Conservation (phyloP, 2,113 vertebrate genomes). For the Trichechus manatus region DNA sequence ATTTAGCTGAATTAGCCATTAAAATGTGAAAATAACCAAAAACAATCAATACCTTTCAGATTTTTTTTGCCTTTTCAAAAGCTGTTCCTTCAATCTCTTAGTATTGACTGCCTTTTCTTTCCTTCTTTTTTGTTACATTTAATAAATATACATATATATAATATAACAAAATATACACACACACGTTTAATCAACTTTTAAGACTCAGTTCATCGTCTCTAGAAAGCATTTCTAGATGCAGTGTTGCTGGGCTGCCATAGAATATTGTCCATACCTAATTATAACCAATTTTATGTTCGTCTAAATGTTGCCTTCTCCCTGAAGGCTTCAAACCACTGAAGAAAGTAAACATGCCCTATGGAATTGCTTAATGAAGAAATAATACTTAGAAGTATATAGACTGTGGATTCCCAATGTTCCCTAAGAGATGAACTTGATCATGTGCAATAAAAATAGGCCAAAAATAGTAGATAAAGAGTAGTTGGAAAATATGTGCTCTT, state of each 20-base stretch:
- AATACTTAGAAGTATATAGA: not conserved
- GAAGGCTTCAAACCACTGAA: not conserved
- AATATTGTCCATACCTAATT: not conserved
- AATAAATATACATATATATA: fast-evolving
- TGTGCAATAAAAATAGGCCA: not conserved
- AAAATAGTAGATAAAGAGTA: not conserved
- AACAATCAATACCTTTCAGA: not conserved
- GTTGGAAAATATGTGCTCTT: not conserved
- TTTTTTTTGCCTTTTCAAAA: not conserved
- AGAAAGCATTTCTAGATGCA: not conserved
- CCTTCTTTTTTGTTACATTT: not conserved
- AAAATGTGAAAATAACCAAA: constrained; percentile 28
- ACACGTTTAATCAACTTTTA: not conserved
- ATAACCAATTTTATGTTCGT: not conserved
- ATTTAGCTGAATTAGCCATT: not conserved
- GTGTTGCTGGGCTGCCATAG: not conserved
- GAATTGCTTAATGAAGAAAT: constrained; percentile 47
- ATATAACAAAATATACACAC: not conserved
- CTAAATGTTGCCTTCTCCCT: not conserved
- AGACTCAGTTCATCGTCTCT: not conserved
- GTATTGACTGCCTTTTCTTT: not conserved
- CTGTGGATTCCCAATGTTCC: not conserved
- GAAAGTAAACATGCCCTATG: not conserved
- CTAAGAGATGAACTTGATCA: not conserved
- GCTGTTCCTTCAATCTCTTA: not conserved